Base-by-base conservation (phyloP, 1,140 invertebrate species). In the Temnothorax longispinosus region DNA sequence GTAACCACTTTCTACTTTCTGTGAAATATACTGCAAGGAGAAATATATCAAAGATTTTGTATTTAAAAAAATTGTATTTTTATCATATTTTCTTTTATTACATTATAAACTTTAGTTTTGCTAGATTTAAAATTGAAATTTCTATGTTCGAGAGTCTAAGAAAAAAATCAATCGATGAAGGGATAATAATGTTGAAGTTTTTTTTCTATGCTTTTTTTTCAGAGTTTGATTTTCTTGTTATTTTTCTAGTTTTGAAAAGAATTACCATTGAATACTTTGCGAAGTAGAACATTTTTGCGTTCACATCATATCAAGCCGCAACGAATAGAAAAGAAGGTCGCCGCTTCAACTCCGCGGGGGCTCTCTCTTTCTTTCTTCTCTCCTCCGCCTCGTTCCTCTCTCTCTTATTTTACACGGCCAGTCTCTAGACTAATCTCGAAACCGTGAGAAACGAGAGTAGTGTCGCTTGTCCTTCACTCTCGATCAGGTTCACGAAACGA, bases 391-490 rank as follows among this genome's bases (percentile, higher is more conserved):
- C 18, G 13, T 52, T 69, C 60, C n/a, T 15, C 62, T 64, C 67
- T 62, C 69, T 87, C 52, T 27, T 69, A 58, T 87, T 87, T 84
- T 44, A 50, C 27, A 27, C 72, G 32, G 41, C 38, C 35, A 41
- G 44, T 76, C 58, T 69, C 75, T 50, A 52, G 50, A 71, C 13
- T 76, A 87, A 76, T 78, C 78, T 77, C 32, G 76, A 69, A 88
- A 88, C 72, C 86, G 88, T 88, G 88, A 89, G 88, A 88, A 88
- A 87, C 54, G 62, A 82, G 81, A 76, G 81, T 75, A 80, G 52
- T 32, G n/a, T 50, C 35, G 67, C 38, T 27, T 1, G 64, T 80
- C 27, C 41, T 50, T 71, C 69, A 84, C 76, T 71, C 35, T 81
- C 65, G 76, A 71, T 80, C 32, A 32, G 35, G 38, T 44, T 77